Evolutionary conservation across 2,888 invertebrate genomes (phyloP).

Genomic region (Dugesia japonica): DNA sequence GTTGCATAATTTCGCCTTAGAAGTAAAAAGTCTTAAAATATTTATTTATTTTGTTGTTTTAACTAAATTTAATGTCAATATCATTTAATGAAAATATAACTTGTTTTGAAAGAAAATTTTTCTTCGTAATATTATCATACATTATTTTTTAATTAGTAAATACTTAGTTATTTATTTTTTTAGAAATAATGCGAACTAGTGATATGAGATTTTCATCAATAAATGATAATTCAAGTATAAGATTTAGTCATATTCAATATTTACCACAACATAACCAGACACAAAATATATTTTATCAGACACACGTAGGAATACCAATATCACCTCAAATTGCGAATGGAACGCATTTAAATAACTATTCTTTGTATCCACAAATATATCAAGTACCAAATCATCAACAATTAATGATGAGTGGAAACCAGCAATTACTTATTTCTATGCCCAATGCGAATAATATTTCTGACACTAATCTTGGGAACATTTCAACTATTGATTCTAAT

Average conservation of each 20-base stretch:
- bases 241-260: background rate
- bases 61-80: background rate
- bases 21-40: too few relatives aligned
- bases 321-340: slow-evolving; percentile 7
- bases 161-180: too few relatives aligned
- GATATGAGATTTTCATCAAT: background rate
- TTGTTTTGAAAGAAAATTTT: too few relatives aligned
- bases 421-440: background rate
- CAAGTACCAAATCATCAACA: background rate
- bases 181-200: background rate
- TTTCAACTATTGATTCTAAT: background rate
- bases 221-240: background rate
- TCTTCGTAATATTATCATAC: background rate
- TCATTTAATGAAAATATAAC: background rate
- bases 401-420: slow-evolving; percentile 8
- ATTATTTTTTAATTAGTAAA: too few relatives aligned
- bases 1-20: too few relatives aligned
- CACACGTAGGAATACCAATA: background rate
- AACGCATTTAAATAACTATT: background rate
- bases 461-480: background rate
- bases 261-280: background rate
- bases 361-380: background rate
- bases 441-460: background rate
- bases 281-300: slow-evolving; percentile 9
- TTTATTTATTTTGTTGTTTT: background rate